Base-by-base conservation (phyloP, 1,140 invertebrate genomes). In the Mylabris phalerata region DNA sequence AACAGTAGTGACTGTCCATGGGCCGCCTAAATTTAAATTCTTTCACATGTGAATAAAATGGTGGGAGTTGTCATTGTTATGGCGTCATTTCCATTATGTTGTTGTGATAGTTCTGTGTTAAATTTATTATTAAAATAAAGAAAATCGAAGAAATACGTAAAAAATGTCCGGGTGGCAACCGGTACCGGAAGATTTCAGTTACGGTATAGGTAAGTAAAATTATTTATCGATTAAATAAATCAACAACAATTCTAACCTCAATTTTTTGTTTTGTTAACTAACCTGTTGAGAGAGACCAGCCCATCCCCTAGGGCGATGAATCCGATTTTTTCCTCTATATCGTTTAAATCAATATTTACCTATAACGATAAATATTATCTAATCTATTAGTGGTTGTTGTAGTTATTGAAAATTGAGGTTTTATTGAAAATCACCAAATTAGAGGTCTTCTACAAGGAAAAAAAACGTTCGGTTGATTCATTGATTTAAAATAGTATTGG, bases 161-260 rank as follows among this genome's bases (percentile, higher is more conserved):
- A 32, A 32, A 32, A 32, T 32, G 4, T 5, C 32, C 4, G 7
- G 4, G 32, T 68, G 66, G 66, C 48, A 60, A 59, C 7, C 60
- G 26, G 64, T 68, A 47, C 47, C 55, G 3, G 59, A 66, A n/a
- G 60, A 68, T 25, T 55, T 47, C 40, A 59, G 60, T 50, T 68
- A 61, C 46, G 66, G 64, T 42, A 63, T 68, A 58, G 64, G 66
- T 68, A 58, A 59, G 64, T 58, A 6, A 9, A 49, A 41, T 50
- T 42, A 11, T 7, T 32, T 25, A 2, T 57, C 4, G 7, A 5
- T 26, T 26, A 11, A 49, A 26, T 60, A 52, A 45, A 54, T 60
- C 42, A 57, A 13, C 38, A 7, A 9, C 4, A 27, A 9, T 27
- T 10, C 3, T 24, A 39, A 42, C 48, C 26, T 44, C 10, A 24